phyloP scores from a whole-genome alignment of 2,888 invertebrate genomes.

The Melinopterus prodromus region DNA sequence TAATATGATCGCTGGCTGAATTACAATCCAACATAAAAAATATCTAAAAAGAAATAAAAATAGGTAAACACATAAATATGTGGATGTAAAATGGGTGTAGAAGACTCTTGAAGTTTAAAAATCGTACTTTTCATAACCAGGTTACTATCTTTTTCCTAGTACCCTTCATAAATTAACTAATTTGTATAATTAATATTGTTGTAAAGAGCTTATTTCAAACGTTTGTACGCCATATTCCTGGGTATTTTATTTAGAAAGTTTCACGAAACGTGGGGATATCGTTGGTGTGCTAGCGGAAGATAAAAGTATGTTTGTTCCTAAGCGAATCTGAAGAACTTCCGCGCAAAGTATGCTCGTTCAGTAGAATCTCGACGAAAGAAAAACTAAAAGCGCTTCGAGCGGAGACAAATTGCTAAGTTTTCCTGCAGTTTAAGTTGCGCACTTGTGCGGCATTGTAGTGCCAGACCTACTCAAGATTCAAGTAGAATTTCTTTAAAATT shows the following conservation, averaged over 20 bases:
- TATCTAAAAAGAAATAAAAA: too few species aligned
- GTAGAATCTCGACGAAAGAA: not conserved
- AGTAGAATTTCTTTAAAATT: not conserved
- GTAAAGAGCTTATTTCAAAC: too few species aligned
- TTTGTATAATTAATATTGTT: too few species aligned
- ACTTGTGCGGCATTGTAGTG: not conserved
- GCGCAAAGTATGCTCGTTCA: not conserved
- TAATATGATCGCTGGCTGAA: too few species aligned
- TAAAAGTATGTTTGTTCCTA: not conserved
- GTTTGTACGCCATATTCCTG: too few species aligned
- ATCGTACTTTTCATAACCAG: too few species aligned
- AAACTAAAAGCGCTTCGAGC: not conserved
- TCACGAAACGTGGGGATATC: not conserved
- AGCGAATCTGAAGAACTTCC: not conserved
- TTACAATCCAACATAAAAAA: too few species aligned
- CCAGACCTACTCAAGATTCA: not conserved
- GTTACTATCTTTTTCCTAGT: too few species aligned
- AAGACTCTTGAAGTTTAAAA: too few species aligned
- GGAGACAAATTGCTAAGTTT: not conserved
- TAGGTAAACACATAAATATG: too few species aligned
- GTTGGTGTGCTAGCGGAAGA: not conserved
- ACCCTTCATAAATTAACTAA: too few species aligned
- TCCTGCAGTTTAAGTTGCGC: not conserved
- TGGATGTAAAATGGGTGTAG: too few species aligned
- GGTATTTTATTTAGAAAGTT: not conserved